These are phyloP conservation scores for Coluber constrictor DNA, from an alignment of 2,797 vertebrate genomes.

Conservation along the genomic window DNA sequence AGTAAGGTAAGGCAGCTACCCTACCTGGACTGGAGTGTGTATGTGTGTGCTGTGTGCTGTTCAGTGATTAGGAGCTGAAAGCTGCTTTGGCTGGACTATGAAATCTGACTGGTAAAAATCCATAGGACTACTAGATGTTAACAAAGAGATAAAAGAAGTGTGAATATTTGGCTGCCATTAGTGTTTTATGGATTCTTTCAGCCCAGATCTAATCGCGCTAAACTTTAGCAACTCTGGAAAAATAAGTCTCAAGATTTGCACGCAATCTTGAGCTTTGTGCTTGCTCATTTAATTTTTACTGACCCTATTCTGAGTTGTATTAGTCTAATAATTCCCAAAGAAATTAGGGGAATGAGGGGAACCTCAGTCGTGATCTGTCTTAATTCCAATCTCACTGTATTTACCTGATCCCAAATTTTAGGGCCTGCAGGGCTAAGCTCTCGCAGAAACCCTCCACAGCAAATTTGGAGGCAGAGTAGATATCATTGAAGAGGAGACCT, in stretches of 20 bases:
- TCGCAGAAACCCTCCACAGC: conserved; percentile 76
- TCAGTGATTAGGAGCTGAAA: neutral
- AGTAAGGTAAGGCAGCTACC: neutral
- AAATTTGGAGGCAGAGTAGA: conserved; percentile 74
- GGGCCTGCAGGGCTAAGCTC: conserved; percentile 71
- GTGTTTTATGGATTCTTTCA: neutral
- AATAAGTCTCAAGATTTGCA: neutral
- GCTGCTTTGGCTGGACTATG: neutral
- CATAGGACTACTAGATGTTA: neutral
- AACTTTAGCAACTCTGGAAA: neutral
- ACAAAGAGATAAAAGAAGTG: neutral
- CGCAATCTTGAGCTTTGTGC: neutral
- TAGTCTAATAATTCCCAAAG: neutral
- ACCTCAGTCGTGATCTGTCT: neutral
- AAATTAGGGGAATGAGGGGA: neutral
- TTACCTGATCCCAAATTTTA: conserved; percentile 76
- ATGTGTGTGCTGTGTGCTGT: neutral
- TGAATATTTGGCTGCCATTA: neutral
- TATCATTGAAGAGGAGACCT: conserved; percentile 75
- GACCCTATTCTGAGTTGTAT: neutral
- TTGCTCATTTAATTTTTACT: neutral
- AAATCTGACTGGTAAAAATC: neutral
- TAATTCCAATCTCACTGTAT: conserved; percentile 14
- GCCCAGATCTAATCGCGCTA: neutral
- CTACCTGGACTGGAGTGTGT: neutral